Evolutionary conservation across 2,888 invertebrate species (phyloP).

Genomic region (Amphipoea oculea): DNA sequence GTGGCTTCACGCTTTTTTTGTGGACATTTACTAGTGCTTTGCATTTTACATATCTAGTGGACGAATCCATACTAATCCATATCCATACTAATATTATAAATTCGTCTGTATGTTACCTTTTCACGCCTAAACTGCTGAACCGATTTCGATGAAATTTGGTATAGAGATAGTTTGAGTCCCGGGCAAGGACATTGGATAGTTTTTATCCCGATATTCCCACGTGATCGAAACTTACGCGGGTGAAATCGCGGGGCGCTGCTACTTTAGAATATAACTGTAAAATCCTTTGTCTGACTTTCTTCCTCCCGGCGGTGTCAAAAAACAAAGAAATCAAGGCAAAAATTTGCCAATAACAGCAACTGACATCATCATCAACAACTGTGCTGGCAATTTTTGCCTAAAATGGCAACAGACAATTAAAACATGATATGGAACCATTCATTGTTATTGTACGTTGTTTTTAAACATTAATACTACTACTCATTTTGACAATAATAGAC

Average conservation of each 20-base stretch:
- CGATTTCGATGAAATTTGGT: too few relatives aligned
- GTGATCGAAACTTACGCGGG: too few relatives aligned
- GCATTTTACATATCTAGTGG: background rate
- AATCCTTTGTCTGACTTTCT: background rate
- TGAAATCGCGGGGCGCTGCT: too few relatives aligned
- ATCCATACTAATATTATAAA: too few relatives aligned
- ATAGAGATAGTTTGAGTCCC: too few relatives aligned
- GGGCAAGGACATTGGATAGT: too few relatives aligned
- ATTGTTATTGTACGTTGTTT: background rate
- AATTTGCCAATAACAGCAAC: background rate
- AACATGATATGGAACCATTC: background rate
- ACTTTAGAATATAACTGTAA: background rate
- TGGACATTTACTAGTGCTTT: conserved; percentile 8
- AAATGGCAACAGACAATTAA: background rate
- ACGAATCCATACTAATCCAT: too few relatives aligned
- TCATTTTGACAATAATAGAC: background rate
- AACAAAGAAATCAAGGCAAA: background rate
- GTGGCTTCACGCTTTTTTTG: conserved; percentile 18
- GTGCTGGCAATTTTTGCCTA: background rate
- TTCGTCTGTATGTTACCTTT: too few relatives aligned
- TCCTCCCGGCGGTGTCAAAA: background rate
- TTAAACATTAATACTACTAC: background rate
- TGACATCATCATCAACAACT: background rate
- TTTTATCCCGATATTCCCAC: too few relatives aligned
- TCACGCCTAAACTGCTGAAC: too few relatives aligned